A percentile compares a stretch with the other conserved stretches of the same genome.
phyloP scores from a whole-genome alignment of 2,888 invertebrate genomes.

The Caradrina kadenii region DNA sequence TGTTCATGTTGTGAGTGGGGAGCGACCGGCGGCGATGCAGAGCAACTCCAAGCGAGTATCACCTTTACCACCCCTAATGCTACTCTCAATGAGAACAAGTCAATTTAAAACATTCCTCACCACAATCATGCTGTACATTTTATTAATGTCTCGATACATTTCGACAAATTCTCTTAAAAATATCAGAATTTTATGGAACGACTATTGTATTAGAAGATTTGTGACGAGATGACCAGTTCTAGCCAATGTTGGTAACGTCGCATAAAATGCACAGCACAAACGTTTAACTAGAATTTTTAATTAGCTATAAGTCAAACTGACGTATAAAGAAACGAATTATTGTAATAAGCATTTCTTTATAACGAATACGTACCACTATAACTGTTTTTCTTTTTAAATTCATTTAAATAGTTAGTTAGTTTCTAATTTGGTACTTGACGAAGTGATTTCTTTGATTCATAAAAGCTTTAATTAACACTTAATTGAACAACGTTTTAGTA shows the following conservation, averaged over 20 bases:
- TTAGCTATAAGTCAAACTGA: slow-evolving; percentile 67
- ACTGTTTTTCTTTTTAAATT: not conserved
- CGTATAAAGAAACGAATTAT: slow-evolving; percentile 84
- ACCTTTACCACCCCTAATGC: slow-evolving; percentile 67
- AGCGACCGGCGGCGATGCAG: slow-evolving; percentile 92
- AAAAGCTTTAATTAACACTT: not conserved
- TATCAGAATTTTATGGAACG: slow-evolving; percentile 65
- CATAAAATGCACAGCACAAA: slow-evolving; percentile 70
- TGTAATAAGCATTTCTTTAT: slow-evolving; percentile 68
- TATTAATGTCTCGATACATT: slow-evolving; percentile 64
- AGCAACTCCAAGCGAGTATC: slow-evolving; percentile 75
- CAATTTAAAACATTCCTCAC: slow-evolving; percentile 65
- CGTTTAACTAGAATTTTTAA: slow-evolving; percentile 60
- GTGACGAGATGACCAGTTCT: slow-evolving; percentile 81
- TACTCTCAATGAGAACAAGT: slow-evolving; percentile 68
- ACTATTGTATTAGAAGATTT: slow-evolving; percentile 69
- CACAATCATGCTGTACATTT: slow-evolving; percentile 58
- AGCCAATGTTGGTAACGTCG: slow-evolving; percentile 60
- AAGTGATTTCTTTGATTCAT: not conserved
- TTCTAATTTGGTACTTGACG: not conserved
- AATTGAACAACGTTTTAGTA: not conserved
- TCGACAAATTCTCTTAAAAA: slow-evolving; percentile 60
- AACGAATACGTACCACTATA: not conserved
- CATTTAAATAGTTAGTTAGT: not conserved
- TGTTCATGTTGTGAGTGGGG: slow-evolving; percentile 95